These are phyloP conservation scores for Chamaea fasciata DNA, from an alignment of 2,113 vertebrate genomes.

Conservation along the genomic window DNA sequence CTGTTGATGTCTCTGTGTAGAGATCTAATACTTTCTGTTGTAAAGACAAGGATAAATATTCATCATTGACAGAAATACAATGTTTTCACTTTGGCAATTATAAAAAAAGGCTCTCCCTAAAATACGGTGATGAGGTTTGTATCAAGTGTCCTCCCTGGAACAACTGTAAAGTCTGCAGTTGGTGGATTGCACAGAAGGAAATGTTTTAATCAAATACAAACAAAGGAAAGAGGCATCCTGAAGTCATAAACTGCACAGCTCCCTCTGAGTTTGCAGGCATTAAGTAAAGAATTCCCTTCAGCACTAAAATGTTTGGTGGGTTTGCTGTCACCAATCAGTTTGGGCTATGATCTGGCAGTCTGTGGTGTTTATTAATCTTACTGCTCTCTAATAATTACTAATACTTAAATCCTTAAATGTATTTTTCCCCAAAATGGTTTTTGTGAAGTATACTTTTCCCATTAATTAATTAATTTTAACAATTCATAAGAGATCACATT, in stretches of 20 bases:
- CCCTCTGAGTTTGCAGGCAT: background rate
- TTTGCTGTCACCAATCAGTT: background rate
- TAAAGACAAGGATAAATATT: accelerated
- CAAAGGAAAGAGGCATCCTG: background rate
- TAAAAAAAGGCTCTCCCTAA: background rate
- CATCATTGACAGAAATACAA: background rate
- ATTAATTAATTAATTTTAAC: background rate
- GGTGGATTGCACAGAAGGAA: background rate
- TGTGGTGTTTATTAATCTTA: background rate
- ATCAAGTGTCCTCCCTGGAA: background rate
- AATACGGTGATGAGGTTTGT: accelerated
- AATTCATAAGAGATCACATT: background rate
- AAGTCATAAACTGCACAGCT: background rate
- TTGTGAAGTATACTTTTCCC: background rate
- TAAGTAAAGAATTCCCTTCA: background rate
- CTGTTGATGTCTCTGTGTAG: background rate
- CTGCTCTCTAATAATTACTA: background rate
- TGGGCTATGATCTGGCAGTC: background rate
- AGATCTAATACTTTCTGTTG: background rate
- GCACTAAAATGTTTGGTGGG: background rate
- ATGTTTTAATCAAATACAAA: background rate
- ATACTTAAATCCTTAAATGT: background rate
- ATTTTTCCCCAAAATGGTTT: background rate
- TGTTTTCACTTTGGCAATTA: background rate
- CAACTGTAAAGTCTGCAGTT: background rate